Evolutionary conservation across 2,888 invertebrate genomes (phyloP).

Genomic region (Melinaea menophilus): DNA sequence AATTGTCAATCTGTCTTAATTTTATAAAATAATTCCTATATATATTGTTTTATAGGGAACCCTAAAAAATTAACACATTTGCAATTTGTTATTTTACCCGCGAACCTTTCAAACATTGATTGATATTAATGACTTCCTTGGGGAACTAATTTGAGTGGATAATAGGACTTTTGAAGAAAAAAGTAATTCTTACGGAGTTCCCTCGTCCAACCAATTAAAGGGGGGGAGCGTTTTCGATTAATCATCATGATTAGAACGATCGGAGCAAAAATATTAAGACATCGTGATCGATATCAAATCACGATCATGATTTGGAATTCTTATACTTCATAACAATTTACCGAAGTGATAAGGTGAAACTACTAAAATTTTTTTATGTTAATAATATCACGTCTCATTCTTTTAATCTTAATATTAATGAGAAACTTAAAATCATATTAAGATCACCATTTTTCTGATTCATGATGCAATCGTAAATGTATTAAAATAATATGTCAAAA

Average conservation of each 20-base stretch:
- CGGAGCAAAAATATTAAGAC: slow-evolving; percentile 30
- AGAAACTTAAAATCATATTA: no score
- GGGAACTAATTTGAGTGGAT: slow-evolving; percentile 73
- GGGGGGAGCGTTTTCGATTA: slow-evolving; percentile 29
- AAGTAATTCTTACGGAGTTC: slow-evolving; percentile 53
- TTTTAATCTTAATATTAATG: no score
- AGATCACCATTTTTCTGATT: no score
- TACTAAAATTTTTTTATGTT: not conserved
- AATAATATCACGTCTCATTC: not conserved
- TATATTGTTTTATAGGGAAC: slow-evolving; percentile 1
- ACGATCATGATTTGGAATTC: slow-evolving; percentile 25
- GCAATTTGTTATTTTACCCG: slow-evolving; percentile 36
- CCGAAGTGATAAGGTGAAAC: slow-evolving; percentile 6
- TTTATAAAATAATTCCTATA: not conserved
- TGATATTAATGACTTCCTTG: slow-evolving; percentile 72
- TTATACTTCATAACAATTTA: slow-evolving; percentile 20
- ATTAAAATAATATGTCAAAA: no score
- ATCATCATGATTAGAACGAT: slow-evolving; percentile 32
- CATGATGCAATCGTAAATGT: no score
- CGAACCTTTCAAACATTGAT: slow-evolving; percentile 65
- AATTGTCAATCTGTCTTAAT: not conserved
- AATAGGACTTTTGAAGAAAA: slow-evolving; percentile 71
- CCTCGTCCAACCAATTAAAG: slow-evolving; percentile 31
- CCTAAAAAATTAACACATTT: slow-evolving; percentile 15
- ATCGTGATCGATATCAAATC: slow-evolving; percentile 31